Evolutionary conservation across 2,113 vertebrate species (phyloP), one percentile per base, ranked within the genome.

Genomic region (Anguilla japonica): DNA sequence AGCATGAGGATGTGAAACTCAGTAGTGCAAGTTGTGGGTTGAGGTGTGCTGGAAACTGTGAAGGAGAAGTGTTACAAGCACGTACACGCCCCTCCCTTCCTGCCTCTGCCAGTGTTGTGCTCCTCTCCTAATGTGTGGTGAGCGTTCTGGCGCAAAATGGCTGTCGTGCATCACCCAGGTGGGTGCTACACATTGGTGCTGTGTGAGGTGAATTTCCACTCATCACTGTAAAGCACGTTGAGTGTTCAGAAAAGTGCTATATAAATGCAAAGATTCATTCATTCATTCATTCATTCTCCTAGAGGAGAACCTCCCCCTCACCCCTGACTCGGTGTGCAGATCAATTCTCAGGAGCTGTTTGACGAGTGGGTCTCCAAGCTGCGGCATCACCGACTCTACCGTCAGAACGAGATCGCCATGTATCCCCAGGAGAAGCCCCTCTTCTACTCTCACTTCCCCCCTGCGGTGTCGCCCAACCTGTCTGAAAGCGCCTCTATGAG

Each of bases 331-430:
- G 79, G 41, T 80, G 16, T 39, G 41, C 82, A 99, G 98, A 97
- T 98, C 84, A 99, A 99, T 90, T 97, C 97, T 86, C 97, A 97
- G 89, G 98, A 99, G 85, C 90, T 97, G 86, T 99, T 99, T 93
- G 98, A 99, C 83, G 98, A 99, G 90, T 99, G 98, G 98, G 98
- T 99, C 26, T 95, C 96, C 79, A 98, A 97, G 84, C 95, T 99
- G 84, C 98, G 98, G 71, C 97, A 99, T 85, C 98, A 99, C 91
- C 95, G 98, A 67, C 95, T 99, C 90, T 99, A 97, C 90, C 97
- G 98, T 60, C 98, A 99, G 93, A 99, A 99, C 20, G 98, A 99
- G 93, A 99, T 99, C 20, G 95, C 97, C 90, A 97, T 97, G 96
- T 98, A 97, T 89, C 97, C 98, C 20, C 96, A 94, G 0, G 98